Evolutionary conservation across 2,113 vertebrate genomes (phyloP).

Genomic region (Arothron firmamentum): DNA sequence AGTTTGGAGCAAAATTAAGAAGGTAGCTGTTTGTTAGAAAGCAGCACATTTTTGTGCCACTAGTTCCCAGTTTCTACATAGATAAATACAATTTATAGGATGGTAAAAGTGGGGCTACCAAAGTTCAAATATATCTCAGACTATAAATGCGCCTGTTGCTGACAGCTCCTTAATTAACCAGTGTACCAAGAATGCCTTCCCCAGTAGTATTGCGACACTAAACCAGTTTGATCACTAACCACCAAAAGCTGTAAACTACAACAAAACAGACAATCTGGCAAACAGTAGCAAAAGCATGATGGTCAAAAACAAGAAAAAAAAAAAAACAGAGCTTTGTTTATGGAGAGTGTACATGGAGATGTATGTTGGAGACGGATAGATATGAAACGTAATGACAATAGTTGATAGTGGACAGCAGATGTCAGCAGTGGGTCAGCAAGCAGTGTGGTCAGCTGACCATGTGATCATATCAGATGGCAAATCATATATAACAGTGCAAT

Average conservation of each 20-base stretch:
- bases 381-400: slow-evolving; percentile 21
- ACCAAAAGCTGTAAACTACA: background rate
- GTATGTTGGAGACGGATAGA: background rate
- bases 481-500: slow-evolving; percentile 1
- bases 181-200: slow-evolving; percentile 34
- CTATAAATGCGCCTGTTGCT: slow-evolving; percentile 8
- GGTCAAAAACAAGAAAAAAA: background rate
- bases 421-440: slow-evolving; percentile 69
- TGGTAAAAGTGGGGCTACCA: slow-evolving; percentile 10
- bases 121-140: background rate
- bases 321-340: background rate
- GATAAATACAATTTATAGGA: background rate
- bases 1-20: too few relatives aligned
- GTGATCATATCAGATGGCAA: slow-evolving; percentile 1
- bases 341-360: too few relatives aligned
- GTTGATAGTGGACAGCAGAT: slow-evolving; percentile 67
- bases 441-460: slow-evolving; percentile 10
- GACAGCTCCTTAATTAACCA: slow-evolving; percentile 23
- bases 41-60: background rate
- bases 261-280: background rate
- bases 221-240: background rate
- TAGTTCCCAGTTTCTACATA: background rate
- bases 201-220: background rate
- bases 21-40: slow-evolving; percentile 9
- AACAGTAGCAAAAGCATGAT: background rate